phyloP scores from a whole-genome alignment of 1,140 invertebrate genomes.

The Musca vetustissima region DNA sequence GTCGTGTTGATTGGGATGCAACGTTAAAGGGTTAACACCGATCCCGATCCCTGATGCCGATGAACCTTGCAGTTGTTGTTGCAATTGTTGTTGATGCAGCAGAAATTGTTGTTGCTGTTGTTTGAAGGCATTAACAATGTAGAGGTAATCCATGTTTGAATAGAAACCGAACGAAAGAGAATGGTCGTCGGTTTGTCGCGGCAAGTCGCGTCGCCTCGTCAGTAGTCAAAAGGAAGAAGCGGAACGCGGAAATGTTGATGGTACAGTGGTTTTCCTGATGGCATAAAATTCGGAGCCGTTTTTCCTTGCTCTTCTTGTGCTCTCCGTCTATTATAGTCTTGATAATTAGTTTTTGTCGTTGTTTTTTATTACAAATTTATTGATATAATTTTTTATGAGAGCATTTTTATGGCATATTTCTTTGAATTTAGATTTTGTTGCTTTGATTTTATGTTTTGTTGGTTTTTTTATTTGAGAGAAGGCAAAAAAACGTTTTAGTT shows the following conservation, averaged over 20 bases:
- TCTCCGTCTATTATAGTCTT: neutral
- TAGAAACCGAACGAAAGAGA: too few relatives aligned
- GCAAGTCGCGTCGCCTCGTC: too few relatives aligned
- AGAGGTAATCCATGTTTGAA: constrained; percentile 43
- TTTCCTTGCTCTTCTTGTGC: too few relatives aligned
- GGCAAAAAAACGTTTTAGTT: neutral
- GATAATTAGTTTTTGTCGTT: neutral
- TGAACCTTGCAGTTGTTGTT: constrained; percentile 21
- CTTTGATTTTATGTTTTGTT: neutral
- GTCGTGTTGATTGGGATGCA: constrained; percentile 34
- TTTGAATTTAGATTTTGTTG: neutral
- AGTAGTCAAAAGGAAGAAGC: too few relatives aligned
- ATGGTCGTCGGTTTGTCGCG: too few relatives aligned
- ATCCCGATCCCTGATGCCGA: neutral
- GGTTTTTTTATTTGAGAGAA: neutral
- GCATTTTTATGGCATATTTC: neutral
- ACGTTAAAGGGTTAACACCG: constrained; percentile 19
- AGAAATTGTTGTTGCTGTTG: constrained; percentile 29
- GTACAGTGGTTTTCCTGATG: too few relatives aligned
- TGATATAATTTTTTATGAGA: neutral
- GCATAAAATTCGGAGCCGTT: too few relatives aligned
- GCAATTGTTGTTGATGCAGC: constrained; percentile 29
- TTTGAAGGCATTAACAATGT: constrained; percentile 45
- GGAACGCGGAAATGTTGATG: too few relatives aligned
- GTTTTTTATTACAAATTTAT: neutral